phyloP scores from a whole-genome alignment of 2,113 vertebrate genomes.

The Chamaetylas fuelleborni region DNA sequence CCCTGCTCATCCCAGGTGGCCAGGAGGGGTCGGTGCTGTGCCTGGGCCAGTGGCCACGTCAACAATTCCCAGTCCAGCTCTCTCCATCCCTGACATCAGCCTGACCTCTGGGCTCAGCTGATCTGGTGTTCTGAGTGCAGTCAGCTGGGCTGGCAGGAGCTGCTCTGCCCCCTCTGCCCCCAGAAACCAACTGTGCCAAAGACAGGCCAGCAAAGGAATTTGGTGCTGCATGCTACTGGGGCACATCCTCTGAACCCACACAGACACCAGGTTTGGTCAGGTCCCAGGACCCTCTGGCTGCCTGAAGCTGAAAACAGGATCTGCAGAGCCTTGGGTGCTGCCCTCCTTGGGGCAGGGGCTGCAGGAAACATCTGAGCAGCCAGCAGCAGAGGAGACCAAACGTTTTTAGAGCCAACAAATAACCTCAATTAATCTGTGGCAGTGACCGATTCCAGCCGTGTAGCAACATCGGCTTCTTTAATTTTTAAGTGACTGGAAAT shows the following conservation, averaged over 20 bases:
- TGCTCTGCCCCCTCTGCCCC: accelerated
- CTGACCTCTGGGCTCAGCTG: background rate
- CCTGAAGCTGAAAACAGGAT: background rate
- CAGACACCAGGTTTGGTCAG: background rate
- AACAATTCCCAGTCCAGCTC: background rate
- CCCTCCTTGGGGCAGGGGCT: background rate
- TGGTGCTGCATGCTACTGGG: background rate
- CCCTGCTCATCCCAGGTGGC: accelerated
- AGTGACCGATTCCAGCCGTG: slow-evolving; percentile 39
- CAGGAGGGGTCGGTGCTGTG: background rate
- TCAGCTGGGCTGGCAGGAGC: background rate
- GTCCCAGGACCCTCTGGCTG: accelerated
- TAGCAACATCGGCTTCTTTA: slow-evolving; percentile 26
- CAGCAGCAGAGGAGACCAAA: background rate
- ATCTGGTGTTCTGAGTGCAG: background rate
- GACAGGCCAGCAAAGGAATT: accelerated
- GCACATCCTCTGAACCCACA: background rate
- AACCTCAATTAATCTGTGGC: slow-evolving; percentile 58
- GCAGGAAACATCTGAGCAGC: background rate
- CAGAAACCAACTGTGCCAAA: accelerated
- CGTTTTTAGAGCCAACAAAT: slow-evolving; percentile 33
- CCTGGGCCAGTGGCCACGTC: background rate
- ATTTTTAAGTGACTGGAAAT: slow-evolving; percentile 51
- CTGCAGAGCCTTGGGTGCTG: background rate
- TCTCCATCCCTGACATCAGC: background rate